Conservation (phyloP, 2,888 invertebrate species). For the Drosophila cracens region DNA sequence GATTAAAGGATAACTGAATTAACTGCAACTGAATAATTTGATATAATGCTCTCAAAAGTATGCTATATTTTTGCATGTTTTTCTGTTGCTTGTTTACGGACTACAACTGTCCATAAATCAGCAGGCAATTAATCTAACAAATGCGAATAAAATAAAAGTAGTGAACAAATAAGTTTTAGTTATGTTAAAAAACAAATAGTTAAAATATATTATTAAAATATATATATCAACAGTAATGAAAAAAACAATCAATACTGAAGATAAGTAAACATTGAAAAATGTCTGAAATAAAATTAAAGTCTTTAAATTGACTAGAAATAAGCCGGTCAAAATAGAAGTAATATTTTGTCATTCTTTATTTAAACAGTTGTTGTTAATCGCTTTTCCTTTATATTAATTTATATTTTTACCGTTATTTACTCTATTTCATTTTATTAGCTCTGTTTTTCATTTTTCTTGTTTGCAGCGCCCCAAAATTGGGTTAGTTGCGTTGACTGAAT, state of each 20-base stretch:
- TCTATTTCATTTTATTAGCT: background rate
- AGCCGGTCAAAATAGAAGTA: rapidly evolving
- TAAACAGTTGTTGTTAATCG: background rate
- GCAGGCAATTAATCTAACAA: background rate
- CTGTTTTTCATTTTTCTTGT: background rate
- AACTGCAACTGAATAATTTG: background rate
- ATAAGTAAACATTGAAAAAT: background rate
- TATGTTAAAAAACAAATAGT: background rate
- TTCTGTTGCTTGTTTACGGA: background rate
- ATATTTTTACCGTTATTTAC: rapidly evolving
- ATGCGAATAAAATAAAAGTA: no score
- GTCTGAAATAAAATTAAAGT: background rate
- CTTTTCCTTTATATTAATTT: rapidly evolving
- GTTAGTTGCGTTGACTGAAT: constrained; percentile 2
- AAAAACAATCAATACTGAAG: background rate
- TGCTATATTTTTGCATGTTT: background rate
- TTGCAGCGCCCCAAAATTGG: background rate
- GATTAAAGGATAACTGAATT: no score
- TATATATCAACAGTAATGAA: background rate
- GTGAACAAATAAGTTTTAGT: background rate
- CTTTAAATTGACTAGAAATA: background rate
- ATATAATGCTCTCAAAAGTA: background rate
- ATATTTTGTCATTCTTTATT: background rate
- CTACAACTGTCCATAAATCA: background rate
- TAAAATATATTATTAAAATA: no score